Evolutionary conservation across 2,113 vertebrate species (phyloP).

Genomic region (Sarotherodon lohbergeri): DNA sequence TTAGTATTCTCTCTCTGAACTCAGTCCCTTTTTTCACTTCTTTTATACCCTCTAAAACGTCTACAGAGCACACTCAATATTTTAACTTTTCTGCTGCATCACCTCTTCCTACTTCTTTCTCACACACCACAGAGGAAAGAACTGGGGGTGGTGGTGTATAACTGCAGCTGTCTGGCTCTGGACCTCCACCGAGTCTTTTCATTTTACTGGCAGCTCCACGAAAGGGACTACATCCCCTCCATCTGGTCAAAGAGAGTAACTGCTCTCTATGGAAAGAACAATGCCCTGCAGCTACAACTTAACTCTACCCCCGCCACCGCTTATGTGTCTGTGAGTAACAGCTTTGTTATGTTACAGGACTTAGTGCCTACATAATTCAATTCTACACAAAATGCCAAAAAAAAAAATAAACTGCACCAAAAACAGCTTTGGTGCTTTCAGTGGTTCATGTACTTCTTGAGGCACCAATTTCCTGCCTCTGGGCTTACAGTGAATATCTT

Average conservation of each 20-base stretch:
- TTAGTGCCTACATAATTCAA: background rate
- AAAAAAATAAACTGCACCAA: background rate
- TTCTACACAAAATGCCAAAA: background rate
- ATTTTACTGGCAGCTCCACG: slow-evolving; percentile 80
- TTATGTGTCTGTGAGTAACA: slow-evolving; percentile 85
- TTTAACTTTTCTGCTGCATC: slow-evolving; percentile 9
- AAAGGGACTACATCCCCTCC: slow-evolving; percentile 72
- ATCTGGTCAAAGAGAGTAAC: slow-evolving; percentile 90
- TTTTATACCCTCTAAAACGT: background rate
- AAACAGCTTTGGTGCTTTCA: background rate
- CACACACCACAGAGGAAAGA: slow-evolving; percentile 85
- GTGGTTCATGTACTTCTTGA: background rate
- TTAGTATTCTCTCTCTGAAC: background rate
- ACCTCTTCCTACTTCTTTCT: background rate
- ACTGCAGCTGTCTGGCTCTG: slow-evolving; percentile 93
- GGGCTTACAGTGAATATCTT: background rate
- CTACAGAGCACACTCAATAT: background rate
- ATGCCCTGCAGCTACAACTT: slow-evolving; percentile 77
- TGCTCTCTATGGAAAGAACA: slow-evolving; percentile 81
- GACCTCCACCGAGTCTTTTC: slow-evolving; percentile 90
- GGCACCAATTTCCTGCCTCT: background rate
- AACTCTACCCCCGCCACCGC: slow-evolving; percentile 79
- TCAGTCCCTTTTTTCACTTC: background rate
- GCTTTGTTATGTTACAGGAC: background rate
- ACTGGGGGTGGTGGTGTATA: slow-evolving; percentile 86